Percentiles rank a stretch among this genome's conserved stretches.
Evolutionary conservation across 2,797 vertebrate genomes (phyloP).

Genomic region (Intellagama lesueurii): DNA sequence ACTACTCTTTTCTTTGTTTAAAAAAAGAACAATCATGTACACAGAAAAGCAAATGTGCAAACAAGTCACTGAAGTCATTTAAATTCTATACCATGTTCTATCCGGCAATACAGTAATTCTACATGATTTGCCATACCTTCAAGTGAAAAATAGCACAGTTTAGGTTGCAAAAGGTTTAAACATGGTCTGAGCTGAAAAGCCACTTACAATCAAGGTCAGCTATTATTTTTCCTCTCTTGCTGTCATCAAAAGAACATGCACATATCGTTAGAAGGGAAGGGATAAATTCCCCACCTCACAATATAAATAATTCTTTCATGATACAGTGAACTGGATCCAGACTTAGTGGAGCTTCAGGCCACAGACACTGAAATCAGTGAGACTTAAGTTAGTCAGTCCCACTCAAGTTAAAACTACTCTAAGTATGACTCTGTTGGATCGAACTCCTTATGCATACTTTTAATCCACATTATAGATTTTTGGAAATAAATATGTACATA

Average conservation of each 20-base stretch:
- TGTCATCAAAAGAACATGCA: neutral
- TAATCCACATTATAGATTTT: neutral
- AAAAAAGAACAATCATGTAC: conserved; percentile 77
- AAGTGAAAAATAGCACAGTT: conserved; percentile 68
- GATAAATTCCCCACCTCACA: neutral
- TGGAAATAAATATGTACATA: neutral
- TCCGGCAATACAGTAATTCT: conserved; percentile 77
- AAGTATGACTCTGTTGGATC: neutral
- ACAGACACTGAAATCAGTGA: neutral
- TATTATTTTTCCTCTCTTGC: conserved; percentile 48
- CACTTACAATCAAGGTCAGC: conserved; percentile 83
- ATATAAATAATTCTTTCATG: neutral
- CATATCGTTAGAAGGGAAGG: neutral
- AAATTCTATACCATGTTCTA: conserved; percentile 82
- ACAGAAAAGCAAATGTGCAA: conserved; percentile 87
- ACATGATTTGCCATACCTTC: conserved; percentile 78
- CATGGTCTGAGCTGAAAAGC: conserved; percentile 76
- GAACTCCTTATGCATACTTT: neutral
- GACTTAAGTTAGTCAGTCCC: neutral
- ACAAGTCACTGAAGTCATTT: conserved; percentile 87
- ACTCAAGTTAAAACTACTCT: neutral
- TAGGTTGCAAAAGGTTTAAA: conserved; percentile 75
- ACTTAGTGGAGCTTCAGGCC: neutral
- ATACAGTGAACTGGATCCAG: neutral
- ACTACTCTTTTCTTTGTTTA: conserved; percentile 69